These are phyloP conservation scores for Martes martes DNA, from an alignment of 2,113 vertebrate species.

Conservation along the genomic window DNA sequence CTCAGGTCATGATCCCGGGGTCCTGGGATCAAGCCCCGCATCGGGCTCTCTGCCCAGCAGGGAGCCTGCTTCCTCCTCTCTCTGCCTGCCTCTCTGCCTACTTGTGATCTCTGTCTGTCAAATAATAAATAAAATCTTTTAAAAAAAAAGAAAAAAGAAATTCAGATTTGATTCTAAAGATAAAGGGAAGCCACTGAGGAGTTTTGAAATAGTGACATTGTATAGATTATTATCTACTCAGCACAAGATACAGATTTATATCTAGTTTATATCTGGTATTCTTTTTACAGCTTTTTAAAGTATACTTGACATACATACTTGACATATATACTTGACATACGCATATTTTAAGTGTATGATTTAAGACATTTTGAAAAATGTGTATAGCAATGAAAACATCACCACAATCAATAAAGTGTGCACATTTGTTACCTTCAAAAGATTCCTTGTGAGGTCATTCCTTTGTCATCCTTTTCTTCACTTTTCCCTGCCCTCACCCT, in stretches of 20 bases:
- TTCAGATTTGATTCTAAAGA: background rate
- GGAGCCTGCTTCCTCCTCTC: no score
- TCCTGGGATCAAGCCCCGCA: no score
- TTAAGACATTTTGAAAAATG: background rate
- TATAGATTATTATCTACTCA: background rate
- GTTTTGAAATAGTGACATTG: background rate
- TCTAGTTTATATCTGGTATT: background rate
- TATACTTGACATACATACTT: background rate
- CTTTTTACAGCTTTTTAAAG: background rate
- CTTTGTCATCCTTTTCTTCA: background rate
- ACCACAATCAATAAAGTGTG: background rate
- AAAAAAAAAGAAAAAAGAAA: no score
- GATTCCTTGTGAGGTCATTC: background rate
- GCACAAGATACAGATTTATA: background rate
- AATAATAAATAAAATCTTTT: no score
- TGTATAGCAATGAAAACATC: background rate
- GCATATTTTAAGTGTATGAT: background rate
- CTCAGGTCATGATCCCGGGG: no score
- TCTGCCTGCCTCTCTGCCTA: no score
- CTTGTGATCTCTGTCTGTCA: no score
- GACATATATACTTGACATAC: background rate
- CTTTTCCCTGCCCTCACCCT: background rate
- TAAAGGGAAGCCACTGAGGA: background rate
- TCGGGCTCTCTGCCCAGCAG: no score
- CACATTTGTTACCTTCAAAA: background rate